Base-by-base conservation (phyloP, 2,888 invertebrate species). In the Odiellus spinosus region DNA sequence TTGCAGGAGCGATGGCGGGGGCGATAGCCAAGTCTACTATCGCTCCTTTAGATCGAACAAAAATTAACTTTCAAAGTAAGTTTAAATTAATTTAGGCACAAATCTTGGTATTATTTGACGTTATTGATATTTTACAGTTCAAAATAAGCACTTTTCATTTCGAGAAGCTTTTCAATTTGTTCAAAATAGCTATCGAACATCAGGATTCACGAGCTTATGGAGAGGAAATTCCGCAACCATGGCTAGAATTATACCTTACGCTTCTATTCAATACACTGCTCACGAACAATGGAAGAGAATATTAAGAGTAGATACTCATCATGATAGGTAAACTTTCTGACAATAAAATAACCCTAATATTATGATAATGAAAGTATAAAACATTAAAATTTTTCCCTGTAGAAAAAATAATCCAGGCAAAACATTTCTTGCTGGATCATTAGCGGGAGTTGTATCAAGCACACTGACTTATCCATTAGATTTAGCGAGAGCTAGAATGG, bases 191-290 rank as follows among this genome's bases (percentile, higher is more conserved):
- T 80, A 80, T 54, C 72, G 71, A 55, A 72, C 72, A 14, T 83
- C 91, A 61, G 96, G 98, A 2, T 68, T 84, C 44, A 55, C 77
- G 11, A 82, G 87, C 47, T 67, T 98, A 58, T 98, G 93, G 93
- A 74, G 96, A 45, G 98, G 98, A 3, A 99, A 98, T 74, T 87
- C 90, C 55, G 98, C 98, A 3, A 96, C 95, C 0, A 88, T 98
- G 88, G 90, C 86, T 14, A 73, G 96, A 48, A 93, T 98, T 52
- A 73, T 95, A 44, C 98, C 98, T 0, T 95, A 96, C 68, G 91
- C 96, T 18, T 88, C 96, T 39, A 82, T 96, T 56, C 96, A 99
- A 71, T 98, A 95, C 68, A 82, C 91, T 0, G 80, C 95, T 35
- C 93, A 95, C 68, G 98, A 98, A 69, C 95, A 98, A 66, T 96